phyloP scores from a whole-genome alignment of 2,888 invertebrate species.

The Neuroscelio doddi region DNA sequence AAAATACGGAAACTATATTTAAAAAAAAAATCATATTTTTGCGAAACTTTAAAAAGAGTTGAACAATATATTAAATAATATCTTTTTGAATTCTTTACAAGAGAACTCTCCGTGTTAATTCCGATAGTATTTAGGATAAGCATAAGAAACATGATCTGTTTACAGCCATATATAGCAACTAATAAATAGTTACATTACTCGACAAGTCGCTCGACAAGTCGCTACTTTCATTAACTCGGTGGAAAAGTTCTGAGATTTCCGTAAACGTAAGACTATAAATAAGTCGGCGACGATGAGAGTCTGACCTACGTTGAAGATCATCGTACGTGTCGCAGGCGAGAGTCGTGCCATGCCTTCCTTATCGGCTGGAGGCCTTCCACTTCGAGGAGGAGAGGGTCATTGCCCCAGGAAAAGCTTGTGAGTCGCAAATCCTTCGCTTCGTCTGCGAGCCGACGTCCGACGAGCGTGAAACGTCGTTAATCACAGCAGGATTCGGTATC shows the following conservation, averaged over 20 bases:
- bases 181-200: slow-evolving; percentile 24
- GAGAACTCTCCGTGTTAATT: no score
- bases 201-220: background rate
- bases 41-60: no score
- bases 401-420: slow-evolving; percentile 61
- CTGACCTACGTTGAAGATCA: slow-evolving; percentile 45
- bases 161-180: slow-evolving; percentile 21
- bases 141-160: slow-evolving; percentile 35
- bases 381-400: slow-evolving; percentile 51
- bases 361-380: slow-evolving; percentile 47
- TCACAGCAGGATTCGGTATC: slow-evolving; percentile 68
- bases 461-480: slow-evolving; percentile 68
- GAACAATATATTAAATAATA: no score
- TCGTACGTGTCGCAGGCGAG: slow-evolving; percentile 52
- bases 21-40: no score
- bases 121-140: no score
- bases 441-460: slow-evolving; percentile 59
- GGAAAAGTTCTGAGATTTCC: slow-evolving; percentile 16
- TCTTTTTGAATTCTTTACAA: no score
- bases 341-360: slow-evolving; percentile 52
- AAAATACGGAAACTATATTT: no score
- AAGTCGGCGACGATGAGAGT: slow-evolving; percentile 29
- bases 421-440: slow-evolving; percentile 61
- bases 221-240: slow-evolving; percentile 17
- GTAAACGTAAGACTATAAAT: slow-evolving; percentile 24